phyloP scores from a whole-genome alignment of 2,888 invertebrate species.

The Oscheius sp. region DNA sequence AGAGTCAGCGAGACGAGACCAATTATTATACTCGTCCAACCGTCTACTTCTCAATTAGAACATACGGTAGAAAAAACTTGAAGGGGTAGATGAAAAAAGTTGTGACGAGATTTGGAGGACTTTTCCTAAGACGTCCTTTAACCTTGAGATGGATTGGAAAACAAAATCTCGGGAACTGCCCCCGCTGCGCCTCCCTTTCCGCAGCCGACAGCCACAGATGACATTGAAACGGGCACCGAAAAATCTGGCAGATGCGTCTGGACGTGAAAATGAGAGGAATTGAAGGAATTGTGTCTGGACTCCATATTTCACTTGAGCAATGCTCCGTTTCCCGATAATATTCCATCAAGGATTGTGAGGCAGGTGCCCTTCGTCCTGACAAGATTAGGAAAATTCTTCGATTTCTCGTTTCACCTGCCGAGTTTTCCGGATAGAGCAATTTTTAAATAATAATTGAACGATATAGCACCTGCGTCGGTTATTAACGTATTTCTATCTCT shows the following conservation, averaged over 20 bases:
- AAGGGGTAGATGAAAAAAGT: background rate
- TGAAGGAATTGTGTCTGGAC: too few relatives aligned
- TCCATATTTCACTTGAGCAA: background rate
- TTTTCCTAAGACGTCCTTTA: constrained; percentile 24
- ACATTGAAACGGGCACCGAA: constrained; percentile 25
- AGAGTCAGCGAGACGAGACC: too few relatives aligned
- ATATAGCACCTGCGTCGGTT: too few relatives aligned
- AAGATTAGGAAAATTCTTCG: constrained; percentile 8
- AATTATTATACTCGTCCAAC: too few relatives aligned
- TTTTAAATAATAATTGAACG: too few relatives aligned
- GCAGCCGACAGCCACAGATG: constrained; percentile 19
- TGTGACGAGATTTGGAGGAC: background rate
- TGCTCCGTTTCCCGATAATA: background rate
- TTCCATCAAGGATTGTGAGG: constrained; percentile 9
- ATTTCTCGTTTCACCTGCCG: constrained; percentile 13
- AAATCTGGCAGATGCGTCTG: constrained; percentile 26
- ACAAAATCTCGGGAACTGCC: constrained; percentile 27
- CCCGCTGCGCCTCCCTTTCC: constrained; percentile 20
- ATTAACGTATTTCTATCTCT: too few relatives aligned
- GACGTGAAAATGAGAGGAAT: constrained; percentile 7
- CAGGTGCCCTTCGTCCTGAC: constrained; percentile 20
- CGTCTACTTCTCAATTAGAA: too few relatives aligned
- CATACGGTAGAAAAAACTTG: background rate
- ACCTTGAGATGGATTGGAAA: constrained; percentile 24
- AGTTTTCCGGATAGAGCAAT: background rate